Conservation (phyloP, 2,888 invertebrate species). For the Hartigia nigra region DNA sequence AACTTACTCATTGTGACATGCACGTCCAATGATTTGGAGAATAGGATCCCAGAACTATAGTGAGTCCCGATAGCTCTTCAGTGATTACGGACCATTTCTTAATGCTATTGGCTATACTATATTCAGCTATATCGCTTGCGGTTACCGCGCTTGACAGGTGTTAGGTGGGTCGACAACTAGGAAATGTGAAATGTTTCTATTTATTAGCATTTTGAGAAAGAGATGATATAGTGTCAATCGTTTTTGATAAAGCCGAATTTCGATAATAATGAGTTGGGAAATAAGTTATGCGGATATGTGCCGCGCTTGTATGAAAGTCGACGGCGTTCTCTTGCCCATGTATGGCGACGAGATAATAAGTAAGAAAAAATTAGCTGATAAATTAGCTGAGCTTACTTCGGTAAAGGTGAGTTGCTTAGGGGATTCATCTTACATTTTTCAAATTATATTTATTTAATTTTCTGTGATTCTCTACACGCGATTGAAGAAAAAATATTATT, state of each 20-base stretch:
- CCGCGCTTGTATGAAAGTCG: slow-evolving; percentile 61
- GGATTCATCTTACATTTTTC: not conserved
- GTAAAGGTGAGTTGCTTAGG: slow-evolving; percentile 39
- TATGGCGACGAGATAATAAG: slow-evolving; percentile 46
- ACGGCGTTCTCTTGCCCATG: slow-evolving; percentile 55
- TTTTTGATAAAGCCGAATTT: not conserved
- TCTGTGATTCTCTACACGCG: not conserved
- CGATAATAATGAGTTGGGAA: slow-evolving; percentile 45
- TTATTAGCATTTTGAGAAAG: not conserved
- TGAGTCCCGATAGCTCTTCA: no score
- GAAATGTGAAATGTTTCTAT: slow-evolving; percentile 5
- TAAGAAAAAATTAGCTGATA: slow-evolving; percentile 50
- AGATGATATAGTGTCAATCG: not conserved
- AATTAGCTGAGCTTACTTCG: slow-evolving; percentile 56
- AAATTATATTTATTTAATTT: not conserved
- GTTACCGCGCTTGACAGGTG: not conserved
- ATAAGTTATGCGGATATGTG: slow-evolving; percentile 53
- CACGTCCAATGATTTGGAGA: no score
- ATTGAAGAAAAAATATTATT: not conserved
- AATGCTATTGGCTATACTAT: no score
- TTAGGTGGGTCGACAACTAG: not conserved
- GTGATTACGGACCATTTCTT: no score
- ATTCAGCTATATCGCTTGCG: not conserved
- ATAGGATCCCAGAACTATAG: no score
- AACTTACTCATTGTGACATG: no score